Evolutionary conservation across 2,113 vertebrate species (phyloP).

Genomic region (Poicephalus meyeri): DNA sequence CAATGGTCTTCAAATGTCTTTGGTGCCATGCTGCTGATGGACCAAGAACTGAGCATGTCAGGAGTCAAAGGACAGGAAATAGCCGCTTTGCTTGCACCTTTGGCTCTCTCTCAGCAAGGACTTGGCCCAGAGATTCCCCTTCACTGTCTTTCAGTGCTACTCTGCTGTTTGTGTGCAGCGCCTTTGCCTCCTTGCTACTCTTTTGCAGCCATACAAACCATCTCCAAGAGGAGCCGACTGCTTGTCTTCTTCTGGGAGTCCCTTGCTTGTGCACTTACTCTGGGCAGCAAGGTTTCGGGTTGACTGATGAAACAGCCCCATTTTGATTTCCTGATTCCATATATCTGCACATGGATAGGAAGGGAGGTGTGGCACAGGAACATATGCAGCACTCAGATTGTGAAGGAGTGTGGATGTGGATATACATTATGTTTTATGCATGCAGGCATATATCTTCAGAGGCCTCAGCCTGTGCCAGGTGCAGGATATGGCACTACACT

Average conservation of each 20-base stretch:
- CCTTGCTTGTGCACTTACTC: background rate
- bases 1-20: background rate
- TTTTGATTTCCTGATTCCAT: background rate
- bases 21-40: background rate
- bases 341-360: background rate
- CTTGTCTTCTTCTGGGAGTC: background rate
- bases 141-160: background rate
- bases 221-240: background rate
- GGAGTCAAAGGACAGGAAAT: background rate
- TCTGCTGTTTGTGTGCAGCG: background rate
- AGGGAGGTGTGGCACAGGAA: background rate
- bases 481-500: background rate
- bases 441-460: background rate
- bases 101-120: background rate
- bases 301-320: background rate
- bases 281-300: background rate
- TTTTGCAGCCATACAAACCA: background rate
- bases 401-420: background rate
- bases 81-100: background rate
- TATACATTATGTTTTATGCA: background rate
- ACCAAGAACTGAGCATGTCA: background rate
- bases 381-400: background rate
- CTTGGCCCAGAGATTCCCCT: background rate
- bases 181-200: background rate
- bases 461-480: background rate